Evolutionary conservation across 1,140 invertebrate genomes (phyloP).

Genomic region (Brachionus sp.): DNA sequence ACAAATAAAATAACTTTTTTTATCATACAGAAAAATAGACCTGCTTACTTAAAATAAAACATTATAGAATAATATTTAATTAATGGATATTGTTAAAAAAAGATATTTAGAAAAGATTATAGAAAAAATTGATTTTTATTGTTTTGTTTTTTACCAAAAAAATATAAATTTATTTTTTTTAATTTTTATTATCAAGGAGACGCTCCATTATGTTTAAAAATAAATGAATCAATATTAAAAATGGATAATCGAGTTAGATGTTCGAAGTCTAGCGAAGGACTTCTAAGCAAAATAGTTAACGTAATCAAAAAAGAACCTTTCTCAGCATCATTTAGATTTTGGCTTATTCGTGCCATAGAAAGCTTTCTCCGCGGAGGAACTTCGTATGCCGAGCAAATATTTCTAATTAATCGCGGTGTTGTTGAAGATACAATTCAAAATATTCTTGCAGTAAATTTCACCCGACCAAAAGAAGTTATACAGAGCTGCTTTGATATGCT

Average conservation of each 20-base stretch:
- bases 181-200: no score
- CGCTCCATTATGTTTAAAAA: background rate
- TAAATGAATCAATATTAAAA: background rate
- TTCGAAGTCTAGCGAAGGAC: slow-evolving; percentile 53
- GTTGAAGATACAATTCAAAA: slow-evolving; percentile 52
- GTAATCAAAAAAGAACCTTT: slow-evolving; percentile 61
- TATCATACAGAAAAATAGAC: no score
- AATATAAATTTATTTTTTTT: background rate
- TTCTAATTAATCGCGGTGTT: slow-evolving; percentile 59
- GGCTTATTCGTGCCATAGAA: slow-evolving; percentile 62
- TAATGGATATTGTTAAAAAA: no score
- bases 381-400: slow-evolving; percentile 61
- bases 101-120: no score
- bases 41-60: no score
- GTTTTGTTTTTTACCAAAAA: no score
- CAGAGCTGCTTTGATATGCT: slow-evolving; percentile 63
- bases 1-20: no score
- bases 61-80: no score
- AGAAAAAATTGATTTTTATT: no score
- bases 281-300: slow-evolving; percentile 60
- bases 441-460: slow-evolving; percentile 44
- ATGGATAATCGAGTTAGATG: slow-evolving; percentile 41
- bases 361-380: slow-evolving; percentile 61
- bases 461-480: slow-evolving; percentile 60
- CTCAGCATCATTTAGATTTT: slow-evolving; percentile 61